Conservation (phyloP, 2,888 invertebrate genomes). For the Lumbricus terrestris region DNA sequence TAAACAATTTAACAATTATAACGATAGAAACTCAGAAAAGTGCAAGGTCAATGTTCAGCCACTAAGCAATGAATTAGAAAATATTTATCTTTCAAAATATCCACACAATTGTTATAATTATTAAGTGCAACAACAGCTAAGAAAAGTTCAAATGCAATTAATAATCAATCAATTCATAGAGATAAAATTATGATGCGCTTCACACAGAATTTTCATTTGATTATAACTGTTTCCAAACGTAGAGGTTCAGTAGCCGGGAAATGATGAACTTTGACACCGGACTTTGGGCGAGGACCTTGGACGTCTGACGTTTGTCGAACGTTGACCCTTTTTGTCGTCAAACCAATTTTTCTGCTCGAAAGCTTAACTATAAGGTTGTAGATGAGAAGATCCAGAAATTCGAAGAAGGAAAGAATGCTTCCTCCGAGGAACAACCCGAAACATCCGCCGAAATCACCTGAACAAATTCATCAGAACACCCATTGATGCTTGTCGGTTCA, state of each 20-base stretch:
- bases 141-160: neutral
- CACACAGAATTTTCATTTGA: neutral
- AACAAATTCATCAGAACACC: neutral
- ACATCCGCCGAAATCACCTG: slow-evolving; percentile 19
- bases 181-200: too few relatives aligned
- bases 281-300: too few relatives aligned
- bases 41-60: too few relatives aligned
- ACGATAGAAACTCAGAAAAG: too few relatives aligned
- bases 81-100: neutral
- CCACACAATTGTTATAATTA: neutral
- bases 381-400: slow-evolving; percentile 7
- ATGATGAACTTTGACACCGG: too few relatives aligned
- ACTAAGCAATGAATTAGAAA: too few relatives aligned
- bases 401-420: slow-evolving; percentile 16
- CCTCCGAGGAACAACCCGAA: slow-evolving; percentile 14
- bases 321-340: neutral
- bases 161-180: neutral
- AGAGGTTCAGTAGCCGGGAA: too few relatives aligned
- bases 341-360: too few relatives aligned
- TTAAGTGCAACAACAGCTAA: too few relatives aligned
- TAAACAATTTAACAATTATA: too few relatives aligned
- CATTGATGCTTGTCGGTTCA: too few relatives aligned
- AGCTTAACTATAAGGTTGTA: slow-evolving; percentile 11
- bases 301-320: neutral
- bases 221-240: too few relatives aligned